A percentile compares a stretch with the other conserved stretches of the same genome.
Conservation (phyloP, 2,888 invertebrate genomes). For the Metallyticus violacea region DNA sequence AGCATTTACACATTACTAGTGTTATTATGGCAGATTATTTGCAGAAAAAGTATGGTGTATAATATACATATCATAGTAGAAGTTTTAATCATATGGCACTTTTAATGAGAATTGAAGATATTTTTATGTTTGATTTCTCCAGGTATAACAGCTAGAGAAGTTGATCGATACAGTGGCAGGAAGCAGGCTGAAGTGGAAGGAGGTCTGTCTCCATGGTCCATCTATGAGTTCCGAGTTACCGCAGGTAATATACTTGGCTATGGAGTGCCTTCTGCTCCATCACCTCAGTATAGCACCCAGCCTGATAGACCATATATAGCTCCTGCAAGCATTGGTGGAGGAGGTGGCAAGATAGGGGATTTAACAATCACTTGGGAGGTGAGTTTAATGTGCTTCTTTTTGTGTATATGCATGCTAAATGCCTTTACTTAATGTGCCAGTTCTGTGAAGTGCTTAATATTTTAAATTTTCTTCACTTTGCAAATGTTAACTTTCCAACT, state of each 20-base stretch:
- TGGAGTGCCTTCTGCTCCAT: slow-evolving; percentile 77
- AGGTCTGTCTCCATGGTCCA: slow-evolving; percentile 79
- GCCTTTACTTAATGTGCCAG: neutral
- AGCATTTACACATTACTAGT: no score
- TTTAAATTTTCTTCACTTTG: neutral
- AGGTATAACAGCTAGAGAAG: slow-evolving; percentile 64
- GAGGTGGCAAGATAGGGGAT: slow-evolving; percentile 94
- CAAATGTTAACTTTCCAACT: neutral
- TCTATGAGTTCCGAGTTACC: slow-evolving; percentile 84
- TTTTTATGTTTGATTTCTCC: slow-evolving; percentile 26
- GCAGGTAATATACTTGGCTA: slow-evolving; percentile 84
- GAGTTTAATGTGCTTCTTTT: slow-evolving; percentile 30
- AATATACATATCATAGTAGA: no score
- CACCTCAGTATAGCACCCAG: slow-evolving; percentile 81
- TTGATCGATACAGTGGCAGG: slow-evolving; percentile 73
- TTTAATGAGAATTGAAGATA: no score
- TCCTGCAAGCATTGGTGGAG: slow-evolving; percentile 81
- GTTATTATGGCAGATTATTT: no score
- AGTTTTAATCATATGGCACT: no score
- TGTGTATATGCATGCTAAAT: neutral
- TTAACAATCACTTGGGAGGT: slow-evolving; percentile 84
- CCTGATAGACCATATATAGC: slow-evolving; percentile 75
- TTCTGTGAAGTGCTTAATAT: neutral
- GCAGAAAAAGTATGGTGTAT: no score
- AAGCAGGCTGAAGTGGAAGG: slow-evolving; percentile 71